Evolutionary conservation across 2,888 invertebrate species (phyloP), one percentile per base, ranked within the genome.

Genomic region (Diloba caeruleocephala): DNA sequence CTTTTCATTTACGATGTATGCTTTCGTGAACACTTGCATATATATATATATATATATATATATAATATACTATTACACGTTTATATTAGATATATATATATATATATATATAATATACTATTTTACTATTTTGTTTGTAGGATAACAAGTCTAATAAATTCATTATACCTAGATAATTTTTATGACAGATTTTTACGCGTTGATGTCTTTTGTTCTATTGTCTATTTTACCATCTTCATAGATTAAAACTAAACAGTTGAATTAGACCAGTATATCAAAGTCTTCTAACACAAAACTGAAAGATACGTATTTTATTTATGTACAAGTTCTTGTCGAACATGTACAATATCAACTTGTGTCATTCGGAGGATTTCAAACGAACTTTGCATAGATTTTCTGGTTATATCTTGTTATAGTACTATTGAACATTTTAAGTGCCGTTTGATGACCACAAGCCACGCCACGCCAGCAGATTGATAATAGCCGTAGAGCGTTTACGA

Each of bases 131-230:
- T 9, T 17, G 3, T 13, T 10, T 6, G 14, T 4, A 14, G 12
- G 1, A 21, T 25, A 28, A 8, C 2, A 0, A 28, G 28, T 17
- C n/a, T n/a, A 21, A 3, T 36, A 0, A 13, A 0, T 15, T 25
- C 5, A 29, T 26, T 34, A 28, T 8, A n/a, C n/a, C n/a, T n/a
- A 8, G 4, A 34, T 31, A 33, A 42, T 49, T 12, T 39, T 42
- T 17, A 34, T 10, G n/a, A n/a, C n/a, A n/a, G n/a, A n/a, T n/a
- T 13, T 45, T 29, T 55, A 71, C 82, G 84, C 90, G 90, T 90
- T 89, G 87, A 90, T 87, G 88, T 90, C 90, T 89, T 90, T 89
- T 88, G 82, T 81, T 68, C 74, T 53, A 53, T 43, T 46, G 41
- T 26, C 33, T 37, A 52, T 68, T 60, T 59, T 32, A 14, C n/a